Percentiles rank a stretch among this genome's conserved stretches.
These are phyloP conservation scores for Eidolon dupreanum DNA, from an alignment of 2,797 vertebrate species.

Conservation along the genomic window DNA sequence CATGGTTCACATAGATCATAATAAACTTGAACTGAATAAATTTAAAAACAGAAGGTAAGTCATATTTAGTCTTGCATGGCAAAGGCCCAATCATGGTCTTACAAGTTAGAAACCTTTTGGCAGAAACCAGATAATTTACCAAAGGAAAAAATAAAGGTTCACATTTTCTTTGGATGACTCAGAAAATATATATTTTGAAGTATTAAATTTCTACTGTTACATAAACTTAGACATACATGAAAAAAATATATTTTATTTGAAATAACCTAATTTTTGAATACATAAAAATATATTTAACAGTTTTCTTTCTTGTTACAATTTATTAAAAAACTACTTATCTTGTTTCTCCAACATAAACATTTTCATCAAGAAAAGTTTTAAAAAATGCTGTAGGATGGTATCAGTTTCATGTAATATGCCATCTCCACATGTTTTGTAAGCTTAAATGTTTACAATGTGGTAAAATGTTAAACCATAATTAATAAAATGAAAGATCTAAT, in stretches of 20 bases:
- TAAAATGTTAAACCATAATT: slow-evolving; percentile 75
- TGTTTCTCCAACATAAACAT: slow-evolving; percentile 67
- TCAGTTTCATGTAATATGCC: slow-evolving; percentile 50
- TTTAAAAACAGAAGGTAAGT: slow-evolving; percentile 51
- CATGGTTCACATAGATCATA: slow-evolving; percentile 1
- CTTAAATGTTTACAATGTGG: slow-evolving; percentile 77
- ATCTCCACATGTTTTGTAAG: slow-evolving; percentile 74
- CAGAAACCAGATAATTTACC: slow-evolving; percentile 7
- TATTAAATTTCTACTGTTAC: not conserved
- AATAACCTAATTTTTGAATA: not conserved
- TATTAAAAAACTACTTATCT: not conserved
- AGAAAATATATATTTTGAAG: not conserved
- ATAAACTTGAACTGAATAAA: slow-evolving; percentile 17
- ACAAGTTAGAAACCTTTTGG: not conserved
- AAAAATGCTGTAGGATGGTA: slow-evolving; percentile 19
- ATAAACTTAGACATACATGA: not conserved
- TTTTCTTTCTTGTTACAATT: not conserved
- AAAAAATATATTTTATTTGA: slow-evolving; percentile 11
- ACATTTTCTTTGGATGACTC: not conserved
- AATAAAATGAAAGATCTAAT: slow-evolving; percentile 63
- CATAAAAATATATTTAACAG: not conserved
- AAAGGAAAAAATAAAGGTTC: not conserved
- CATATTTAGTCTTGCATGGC: not conserved
- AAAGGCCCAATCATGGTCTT: not conserved
- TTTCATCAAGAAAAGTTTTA: slow-evolving; percentile 20